A percentile compares a stretch with the other conserved stretches of the same genome.
These are phyloP conservation scores for Helogale parvula DNA, from an alignment of 2,113 vertebrate genomes.

Conservation along the genomic window DNA sequence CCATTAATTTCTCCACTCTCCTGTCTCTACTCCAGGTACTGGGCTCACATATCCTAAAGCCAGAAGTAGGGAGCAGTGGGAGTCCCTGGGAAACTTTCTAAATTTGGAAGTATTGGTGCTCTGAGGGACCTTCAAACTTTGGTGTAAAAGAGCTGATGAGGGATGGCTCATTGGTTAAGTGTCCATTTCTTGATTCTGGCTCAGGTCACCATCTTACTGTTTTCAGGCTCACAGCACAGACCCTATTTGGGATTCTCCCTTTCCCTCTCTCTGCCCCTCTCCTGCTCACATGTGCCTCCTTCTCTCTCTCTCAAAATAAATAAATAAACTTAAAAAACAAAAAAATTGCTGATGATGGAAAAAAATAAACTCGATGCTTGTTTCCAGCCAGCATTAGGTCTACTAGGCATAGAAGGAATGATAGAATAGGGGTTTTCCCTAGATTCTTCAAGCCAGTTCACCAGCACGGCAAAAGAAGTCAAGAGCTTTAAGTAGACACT, in stretches of 20 bases:
- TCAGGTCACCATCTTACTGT: too few relatives aligned
- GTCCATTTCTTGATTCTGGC: too few relatives aligned
- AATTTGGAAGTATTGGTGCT: neutral
- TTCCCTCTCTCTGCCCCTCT: too few relatives aligned
- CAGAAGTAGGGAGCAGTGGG: neutral
- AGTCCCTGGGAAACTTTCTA: slow-evolving; percentile 24
- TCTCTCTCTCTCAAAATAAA: too few relatives aligned
- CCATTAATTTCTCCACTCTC: neutral
- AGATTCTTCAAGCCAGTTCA: slow-evolving; percentile 21
- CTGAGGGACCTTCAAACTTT: neutral
- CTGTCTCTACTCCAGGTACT: neutral
- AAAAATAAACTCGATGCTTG: neutral
- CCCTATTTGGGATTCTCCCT: too few relatives aligned
- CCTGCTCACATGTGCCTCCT: too few relatives aligned
- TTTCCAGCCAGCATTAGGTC: neutral
- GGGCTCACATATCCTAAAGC: neutral
- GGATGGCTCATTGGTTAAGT: too few relatives aligned
- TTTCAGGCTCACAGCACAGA: too few relatives aligned
- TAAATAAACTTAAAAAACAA: too few relatives aligned
- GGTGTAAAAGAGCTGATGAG: neutral
- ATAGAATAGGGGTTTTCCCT: neutral
- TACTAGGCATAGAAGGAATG: neutral
- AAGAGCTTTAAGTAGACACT: neutral
- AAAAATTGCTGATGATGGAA: slow-evolving; percentile 9
- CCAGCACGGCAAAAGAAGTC: neutral